Evolutionary conservation across 2,113 vertebrate species (phyloP).

Genomic region (Blennius ocellaris): DNA sequence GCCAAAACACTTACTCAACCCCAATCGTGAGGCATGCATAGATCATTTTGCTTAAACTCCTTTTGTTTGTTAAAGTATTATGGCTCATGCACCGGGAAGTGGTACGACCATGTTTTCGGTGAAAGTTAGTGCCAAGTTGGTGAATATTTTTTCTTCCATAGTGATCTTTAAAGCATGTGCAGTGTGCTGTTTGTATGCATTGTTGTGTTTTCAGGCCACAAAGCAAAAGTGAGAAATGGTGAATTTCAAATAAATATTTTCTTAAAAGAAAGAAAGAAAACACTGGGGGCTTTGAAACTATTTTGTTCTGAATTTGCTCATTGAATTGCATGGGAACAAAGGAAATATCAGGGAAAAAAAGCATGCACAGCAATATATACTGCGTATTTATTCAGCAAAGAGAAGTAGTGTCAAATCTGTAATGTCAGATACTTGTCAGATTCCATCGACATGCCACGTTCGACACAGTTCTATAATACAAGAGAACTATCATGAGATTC

Average conservation of each 20-base stretch:
- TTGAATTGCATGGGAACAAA: too few species aligned
- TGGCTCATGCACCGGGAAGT: neutral
- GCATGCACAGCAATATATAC: neutral
- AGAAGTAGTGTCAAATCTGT: neutral
- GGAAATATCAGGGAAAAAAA: neutral
- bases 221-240: slow-evolving; percentile 13
- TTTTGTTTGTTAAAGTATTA: too few species aligned
- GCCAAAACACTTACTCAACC: slow-evolving; percentile 19
- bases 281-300: neutral
- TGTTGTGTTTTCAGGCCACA: slow-evolving; percentile 15
- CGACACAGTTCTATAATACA: neutral
- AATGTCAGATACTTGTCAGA: slow-evolving; percentile 3
- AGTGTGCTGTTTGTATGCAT: slow-evolving; percentile 1
- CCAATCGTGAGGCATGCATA: neutral
- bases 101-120: neutral
- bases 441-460: slow-evolving; percentile 1
- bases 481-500: neutral
- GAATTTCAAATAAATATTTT: slow-evolving; percentile 18
- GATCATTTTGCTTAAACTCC: neutral
- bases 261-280: neutral
- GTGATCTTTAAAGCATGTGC: slow-evolving; percentile 19
- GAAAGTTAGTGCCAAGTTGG: slow-evolving; percentile 2
- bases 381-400: neutral
- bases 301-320: neutral
- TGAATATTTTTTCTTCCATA: neutral